phyloP scores from a whole-genome alignment of 2,797 vertebrate species.

The Microctenopoma lineatum region DNA sequence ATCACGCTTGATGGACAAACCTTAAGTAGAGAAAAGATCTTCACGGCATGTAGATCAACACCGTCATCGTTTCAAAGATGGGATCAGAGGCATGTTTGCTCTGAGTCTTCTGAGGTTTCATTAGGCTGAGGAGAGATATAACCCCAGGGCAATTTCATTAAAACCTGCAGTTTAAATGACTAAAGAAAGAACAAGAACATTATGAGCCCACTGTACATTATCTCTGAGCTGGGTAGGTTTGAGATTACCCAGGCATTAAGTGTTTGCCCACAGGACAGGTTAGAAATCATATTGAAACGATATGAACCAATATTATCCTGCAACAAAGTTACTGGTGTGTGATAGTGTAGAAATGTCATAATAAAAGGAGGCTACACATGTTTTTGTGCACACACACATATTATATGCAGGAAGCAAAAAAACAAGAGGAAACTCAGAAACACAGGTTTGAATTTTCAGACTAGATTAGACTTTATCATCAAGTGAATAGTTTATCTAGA shows the following conservation, averaged over 20 bases:
- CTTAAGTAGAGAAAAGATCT: constrained; percentile 80
- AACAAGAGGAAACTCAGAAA: background rate
- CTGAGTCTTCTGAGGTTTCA: constrained; percentile 77
- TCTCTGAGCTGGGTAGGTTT: constrained; percentile 72
- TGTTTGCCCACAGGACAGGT: constrained; percentile 60
- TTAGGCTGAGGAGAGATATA: constrained; percentile 72
- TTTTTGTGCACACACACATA: too few relatives aligned
- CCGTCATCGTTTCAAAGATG: constrained; percentile 81
- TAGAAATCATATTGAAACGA: too few relatives aligned
- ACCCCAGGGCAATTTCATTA: constrained; percentile 76
- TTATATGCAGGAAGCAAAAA: too few relatives aligned
- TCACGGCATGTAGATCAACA: constrained; percentile 73
- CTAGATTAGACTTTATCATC: background rate
- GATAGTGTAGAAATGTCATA: constrained; percentile 1
- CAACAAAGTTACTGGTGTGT: constrained; percentile 9
- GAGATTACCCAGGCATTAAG: constrained; percentile 64
- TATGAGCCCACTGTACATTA: constrained; percentile 70
- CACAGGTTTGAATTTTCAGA: background rate
- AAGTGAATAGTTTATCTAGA: too few relatives aligned
- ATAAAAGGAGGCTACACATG: too few relatives aligned
- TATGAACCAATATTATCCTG: background rate
- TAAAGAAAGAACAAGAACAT: constrained; percentile 68
- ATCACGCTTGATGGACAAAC: constrained; percentile 71
- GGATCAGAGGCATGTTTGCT: constrained; percentile 80
- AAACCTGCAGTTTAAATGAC: constrained; percentile 73